Percentiles rank a stretch among this genome's conserved stretches.
phyloP scores from a whole-genome alignment of 2,797 vertebrate genomes.

The Nannoperca obscura region DNA sequence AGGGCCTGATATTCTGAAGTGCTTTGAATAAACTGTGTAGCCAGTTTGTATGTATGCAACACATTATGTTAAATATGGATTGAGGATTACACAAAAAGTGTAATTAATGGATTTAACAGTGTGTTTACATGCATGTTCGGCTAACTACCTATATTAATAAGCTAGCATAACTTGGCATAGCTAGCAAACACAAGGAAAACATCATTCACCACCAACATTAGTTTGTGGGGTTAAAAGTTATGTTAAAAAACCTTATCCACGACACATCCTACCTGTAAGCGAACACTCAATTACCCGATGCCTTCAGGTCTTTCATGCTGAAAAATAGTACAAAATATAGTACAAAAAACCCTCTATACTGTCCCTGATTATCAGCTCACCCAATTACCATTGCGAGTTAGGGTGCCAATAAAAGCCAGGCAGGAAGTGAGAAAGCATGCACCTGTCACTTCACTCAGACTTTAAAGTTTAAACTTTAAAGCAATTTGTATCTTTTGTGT shows the following conservation, averaged over 20 bases:
- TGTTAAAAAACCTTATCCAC: background rate
- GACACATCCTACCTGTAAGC: background rate
- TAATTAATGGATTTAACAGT: too few relatives aligned
- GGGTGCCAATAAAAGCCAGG: slow-evolving; percentile 40
- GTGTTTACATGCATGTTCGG: background rate
- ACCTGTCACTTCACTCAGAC: slow-evolving; percentile 57
- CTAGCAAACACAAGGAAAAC: background rate
- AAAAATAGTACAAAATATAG: slow-evolving; percentile 24
- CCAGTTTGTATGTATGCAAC: background rate
- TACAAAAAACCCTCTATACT: background rate
- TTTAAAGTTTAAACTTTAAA: slow-evolving; percentile 71
- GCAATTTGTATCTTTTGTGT: slow-evolving; percentile 49
- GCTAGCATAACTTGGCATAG: too few relatives aligned
- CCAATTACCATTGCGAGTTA: slow-evolving; percentile 47
- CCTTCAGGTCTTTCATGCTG: slow-evolving; percentile 32
- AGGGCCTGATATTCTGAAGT: slow-evolving; percentile 17
- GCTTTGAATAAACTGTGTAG: slow-evolving; percentile 8
- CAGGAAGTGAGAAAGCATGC: slow-evolving; percentile 36
- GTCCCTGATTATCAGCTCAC: slow-evolving; percentile 56
- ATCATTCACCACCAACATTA: background rate
- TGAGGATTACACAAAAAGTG: background rate
- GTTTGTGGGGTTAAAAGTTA: background rate
- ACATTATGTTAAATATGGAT: background rate
- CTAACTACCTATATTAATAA: too few relatives aligned
- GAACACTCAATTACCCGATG: slow-evolving; percentile 36